phyloP scores from a whole-genome alignment of 2,888 invertebrate species.

The Hyposoter dolosus region DNA sequence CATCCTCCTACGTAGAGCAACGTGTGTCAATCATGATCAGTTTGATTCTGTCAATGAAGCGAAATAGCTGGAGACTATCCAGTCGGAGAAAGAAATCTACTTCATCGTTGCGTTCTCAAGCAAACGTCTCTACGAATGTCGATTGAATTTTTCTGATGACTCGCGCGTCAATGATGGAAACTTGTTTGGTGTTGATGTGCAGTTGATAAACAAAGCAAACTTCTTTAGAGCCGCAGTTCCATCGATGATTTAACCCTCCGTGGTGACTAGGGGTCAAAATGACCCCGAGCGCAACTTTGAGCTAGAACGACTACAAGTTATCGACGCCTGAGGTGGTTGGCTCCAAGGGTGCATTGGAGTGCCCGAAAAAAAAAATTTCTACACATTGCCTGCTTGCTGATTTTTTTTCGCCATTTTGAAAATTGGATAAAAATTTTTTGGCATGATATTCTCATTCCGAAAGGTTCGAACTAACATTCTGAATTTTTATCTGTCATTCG shows the following conservation, averaged over 20 bases:
- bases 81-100: not conserved
- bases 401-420: too few relatives aligned
- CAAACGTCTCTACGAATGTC: not conserved
- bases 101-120: not conserved
- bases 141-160: not conserved
- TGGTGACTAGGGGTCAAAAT: not conserved
- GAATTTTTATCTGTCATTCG: too few relatives aligned
- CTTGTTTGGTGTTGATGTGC: not conserved
- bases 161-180: not conserved
- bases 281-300: too few relatives aligned
- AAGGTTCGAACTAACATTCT: too few relatives aligned
- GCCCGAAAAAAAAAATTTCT: too few relatives aligned
- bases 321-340: too few relatives aligned
- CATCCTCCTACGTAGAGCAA: not conserved
- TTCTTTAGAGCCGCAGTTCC: not conserved
- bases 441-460: too few relatives aligned
- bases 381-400: too few relatives aligned
- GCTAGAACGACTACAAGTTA: too few relatives aligned
- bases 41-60: not conserved
- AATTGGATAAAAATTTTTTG: too few relatives aligned
- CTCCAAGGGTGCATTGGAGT: too few relatives aligned
- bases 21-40: constrained; percentile 10
- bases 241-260: not conserved
- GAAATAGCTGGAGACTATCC: not conserved
- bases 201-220: not conserved